Percentiles rank a stretch among this genome's conserved stretches.
These are phyloP conservation scores for Rhagoletis pomonella DNA, from an alignment of 1,140 invertebrate species.

Conservation along the genomic window DNA sequence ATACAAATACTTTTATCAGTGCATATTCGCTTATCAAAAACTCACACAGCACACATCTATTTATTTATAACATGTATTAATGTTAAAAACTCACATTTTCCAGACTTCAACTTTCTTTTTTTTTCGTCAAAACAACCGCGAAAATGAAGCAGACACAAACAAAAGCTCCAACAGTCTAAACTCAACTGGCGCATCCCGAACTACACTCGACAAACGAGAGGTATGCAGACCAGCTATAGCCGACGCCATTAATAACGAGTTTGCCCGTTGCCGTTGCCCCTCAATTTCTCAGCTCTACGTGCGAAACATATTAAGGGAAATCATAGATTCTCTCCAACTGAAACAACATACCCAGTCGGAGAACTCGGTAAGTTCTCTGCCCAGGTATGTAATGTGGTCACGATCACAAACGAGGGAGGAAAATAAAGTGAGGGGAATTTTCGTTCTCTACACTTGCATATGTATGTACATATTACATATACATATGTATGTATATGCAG, in stretches of 20 bases:
- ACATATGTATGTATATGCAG: background rate
- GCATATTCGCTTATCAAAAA: constrained; percentile 29
- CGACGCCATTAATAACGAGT: constrained; percentile 42
- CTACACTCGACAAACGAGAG: constrained; percentile 28
- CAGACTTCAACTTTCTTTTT: constrained; percentile 46
- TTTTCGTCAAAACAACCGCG: constrained; percentile 44
- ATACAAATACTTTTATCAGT: constrained; percentile 27
- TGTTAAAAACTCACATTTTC: constrained; percentile 47
- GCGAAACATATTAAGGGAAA: constrained; percentile 43
- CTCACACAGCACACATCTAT: background rate
- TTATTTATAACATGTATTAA: background rate
- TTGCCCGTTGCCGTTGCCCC: background rate
- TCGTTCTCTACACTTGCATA: constrained; percentile 43
- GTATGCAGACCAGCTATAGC: constrained; percentile 41
- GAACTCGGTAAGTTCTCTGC: too few species aligned
- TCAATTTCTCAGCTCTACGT: constrained; percentile 44
- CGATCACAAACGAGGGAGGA: constrained; percentile 12
- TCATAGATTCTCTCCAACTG: constrained; percentile 49
- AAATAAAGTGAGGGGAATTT: constrained; percentile 31
- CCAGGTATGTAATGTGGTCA: constrained; percentile 33
- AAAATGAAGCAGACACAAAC: constrained; percentile 36
- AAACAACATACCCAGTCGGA: constrained; percentile 6
- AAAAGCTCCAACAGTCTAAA: constrained; percentile 50
- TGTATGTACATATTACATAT: background rate
- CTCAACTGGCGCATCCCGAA: constrained; percentile 44